Evolutionary conservation across 2,113 vertebrate genomes (phyloP).

Genomic region (Ctenodactylus gundi): DNA sequence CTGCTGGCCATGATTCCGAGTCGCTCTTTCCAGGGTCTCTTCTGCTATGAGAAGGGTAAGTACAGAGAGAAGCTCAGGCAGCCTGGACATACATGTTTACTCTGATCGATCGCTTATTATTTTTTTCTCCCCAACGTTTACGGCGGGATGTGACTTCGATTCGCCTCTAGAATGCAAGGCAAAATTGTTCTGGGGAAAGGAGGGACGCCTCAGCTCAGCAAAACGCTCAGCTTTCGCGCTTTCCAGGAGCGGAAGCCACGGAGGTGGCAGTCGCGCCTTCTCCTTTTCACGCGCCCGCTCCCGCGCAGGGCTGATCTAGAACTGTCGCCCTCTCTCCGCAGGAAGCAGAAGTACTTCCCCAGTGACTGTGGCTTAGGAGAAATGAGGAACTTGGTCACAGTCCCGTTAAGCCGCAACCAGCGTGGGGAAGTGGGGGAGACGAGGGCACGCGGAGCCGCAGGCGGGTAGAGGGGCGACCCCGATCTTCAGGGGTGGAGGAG

Average conservation of each 20-base stretch:
- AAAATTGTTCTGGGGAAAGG: not conserved
- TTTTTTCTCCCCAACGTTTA: not conserved
- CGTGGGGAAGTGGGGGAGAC: too few species aligned
- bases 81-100: not conserved
- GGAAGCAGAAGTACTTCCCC: not conserved
- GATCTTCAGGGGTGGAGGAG: accelerated
- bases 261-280: not conserved
- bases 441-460: not conserved
- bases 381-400: not conserved
- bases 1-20: constrained; percentile 81
- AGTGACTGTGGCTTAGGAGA: not conserved
- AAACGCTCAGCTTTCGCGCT: not conserved
- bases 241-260: not conserved
- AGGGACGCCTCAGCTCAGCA: accelerated
- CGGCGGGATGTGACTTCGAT: not conserved
- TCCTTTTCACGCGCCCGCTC: not conserved
- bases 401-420: not conserved
- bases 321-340: not conserved
- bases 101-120: not conserved
- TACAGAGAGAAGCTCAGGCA: constrained; percentile 51
- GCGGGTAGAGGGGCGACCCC: not conserved
- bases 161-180: not conserved
- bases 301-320: not conserved
- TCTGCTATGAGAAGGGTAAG: constrained; percentile 65
- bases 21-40: constrained; percentile 65